A percentile compares a stretch with the other conserved stretches of the same genome.
These are phyloP conservation scores for Vannuccia rotundouncinata DNA, from an alignment of 2,888 invertebrate genomes.

Conservation along the genomic window DNA sequence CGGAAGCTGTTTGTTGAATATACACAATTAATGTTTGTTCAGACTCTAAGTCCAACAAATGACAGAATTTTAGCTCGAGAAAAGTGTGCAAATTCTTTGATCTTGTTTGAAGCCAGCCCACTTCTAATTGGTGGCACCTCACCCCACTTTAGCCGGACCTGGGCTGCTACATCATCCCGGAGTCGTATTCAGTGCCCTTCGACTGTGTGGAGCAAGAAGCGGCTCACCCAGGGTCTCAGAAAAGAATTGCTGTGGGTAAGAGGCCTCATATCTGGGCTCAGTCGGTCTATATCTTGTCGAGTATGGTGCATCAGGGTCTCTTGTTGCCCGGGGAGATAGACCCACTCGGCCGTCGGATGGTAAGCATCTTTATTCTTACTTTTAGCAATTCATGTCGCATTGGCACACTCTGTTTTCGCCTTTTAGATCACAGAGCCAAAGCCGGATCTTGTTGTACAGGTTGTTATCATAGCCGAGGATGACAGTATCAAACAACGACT, in stretches of 20 bases:
- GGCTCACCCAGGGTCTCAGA: constrained; percentile 79
- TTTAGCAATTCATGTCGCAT: too few relatives aligned
- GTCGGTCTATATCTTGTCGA: constrained; percentile 86
- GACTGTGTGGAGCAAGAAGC: constrained; percentile 70
- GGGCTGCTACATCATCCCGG: constrained; percentile 65
- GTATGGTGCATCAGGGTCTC: constrained; percentile 84
- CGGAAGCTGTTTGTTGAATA: too few relatives aligned
- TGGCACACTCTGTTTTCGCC: neutral
- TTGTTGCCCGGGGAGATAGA: constrained; percentile 92
- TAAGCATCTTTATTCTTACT: constrained; percentile 37
- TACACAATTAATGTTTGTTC: too few relatives aligned
- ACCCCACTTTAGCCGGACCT: too few relatives aligned
- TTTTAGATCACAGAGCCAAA: constrained; percentile 70
- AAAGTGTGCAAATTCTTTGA: too few relatives aligned
- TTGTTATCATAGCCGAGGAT: constrained; percentile 92
- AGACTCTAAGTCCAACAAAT: too few relatives aligned
- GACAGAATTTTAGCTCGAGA: too few relatives aligned
- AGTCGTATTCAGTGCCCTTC: constrained; percentile 79
- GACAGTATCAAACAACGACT: constrained; percentile 79
- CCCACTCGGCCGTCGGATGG: constrained; percentile 85
- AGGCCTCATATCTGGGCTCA: constrained; percentile 97
- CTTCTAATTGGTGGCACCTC: too few relatives aligned
- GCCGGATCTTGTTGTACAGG: constrained; percentile 85
- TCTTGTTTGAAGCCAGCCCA: too few relatives aligned
- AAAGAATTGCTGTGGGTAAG: constrained; percentile 75